Base-by-base conservation (phyloP, 2,888 invertebrate genomes). In the Panzeria rudis region DNA sequence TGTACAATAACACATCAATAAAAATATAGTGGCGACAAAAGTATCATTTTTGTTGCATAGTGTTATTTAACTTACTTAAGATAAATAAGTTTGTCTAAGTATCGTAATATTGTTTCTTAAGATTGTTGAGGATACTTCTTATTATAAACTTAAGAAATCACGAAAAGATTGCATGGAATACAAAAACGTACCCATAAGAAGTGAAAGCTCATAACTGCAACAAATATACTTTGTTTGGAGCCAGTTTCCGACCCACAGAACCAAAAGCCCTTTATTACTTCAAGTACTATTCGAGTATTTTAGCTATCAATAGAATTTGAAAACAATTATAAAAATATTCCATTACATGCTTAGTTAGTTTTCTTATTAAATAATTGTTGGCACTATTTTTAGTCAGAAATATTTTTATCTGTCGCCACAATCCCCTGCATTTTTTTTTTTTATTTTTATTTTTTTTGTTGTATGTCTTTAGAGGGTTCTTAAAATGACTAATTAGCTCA, bases 21-120 rank as follows among this genome's bases (percentile, higher is more conserved):
- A n/a, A n/a, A n/a, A n/a, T n/a, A n/a, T n/a, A n/a, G n/a, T n/a
- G n/a, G n/a, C n/a, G n/a, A n/a, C n/a, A n/a, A n/a, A n/a, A n/a
- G n/a, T n/a, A n/a, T n/a, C n/a, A n/a, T n/a, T n/a, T n/a, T n/a
- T n/a, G n/a, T n/a, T n/a, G n/a, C n/a, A n/a, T n/a, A n/a, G n/a
- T n/a, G n/a, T n/a, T 52, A 52, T 41, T n/a, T n/a, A 54, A 64
- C 17, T 69, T 52, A n/a, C 44, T 71, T 20, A 25, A 71, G 52
- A 59, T 47, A 41, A 38, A 41, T 38, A 0, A 11, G 15, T 29
- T 13, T 17, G 23, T 41, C 20, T 44, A n/a, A 50, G 47, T 68
- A 23, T 50, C 1, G 17, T 38, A 52, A 52, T 52, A 23, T 2
- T 0, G 3, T 23, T 20, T 52, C 11, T 2, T 23, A 23, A 5